Percentiles rank a stretch among this genome's conserved stretches.
phyloP scores from a whole-genome alignment of 2,113 vertebrate species.

The Mustela lutreola region DNA sequence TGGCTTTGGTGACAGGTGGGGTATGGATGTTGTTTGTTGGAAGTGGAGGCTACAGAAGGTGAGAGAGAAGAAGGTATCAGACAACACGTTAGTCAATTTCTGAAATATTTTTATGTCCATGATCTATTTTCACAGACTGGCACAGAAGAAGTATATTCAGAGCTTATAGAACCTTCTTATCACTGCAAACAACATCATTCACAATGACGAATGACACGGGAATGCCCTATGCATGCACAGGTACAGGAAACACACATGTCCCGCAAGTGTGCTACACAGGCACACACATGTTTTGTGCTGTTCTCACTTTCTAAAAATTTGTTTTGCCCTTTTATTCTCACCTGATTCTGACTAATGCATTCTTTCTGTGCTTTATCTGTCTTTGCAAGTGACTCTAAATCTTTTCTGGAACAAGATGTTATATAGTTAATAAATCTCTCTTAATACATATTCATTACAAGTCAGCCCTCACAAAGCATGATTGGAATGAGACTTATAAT shows the following conservation, averaged over 20 bases:
- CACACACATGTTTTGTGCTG: not conserved
- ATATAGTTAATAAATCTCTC: not conserved
- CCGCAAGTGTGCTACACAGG: not conserved
- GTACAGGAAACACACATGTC: not conserved
- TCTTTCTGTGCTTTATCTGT: not conserved
- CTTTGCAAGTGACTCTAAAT: not conserved
- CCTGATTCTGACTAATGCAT: not conserved
- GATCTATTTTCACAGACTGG: not conserved
- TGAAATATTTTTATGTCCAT: not conserved
- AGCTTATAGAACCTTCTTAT: not conserved
- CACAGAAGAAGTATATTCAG: not conserved
- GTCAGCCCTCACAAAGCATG: constrained; percentile 37
- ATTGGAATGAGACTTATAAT: not conserved
- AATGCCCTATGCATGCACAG: too few relatives aligned
- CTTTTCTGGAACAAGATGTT: constrained; percentile 28
- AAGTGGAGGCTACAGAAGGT: not conserved
- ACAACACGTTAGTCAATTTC: not conserved
- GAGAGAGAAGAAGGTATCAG: not conserved
- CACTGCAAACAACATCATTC: not conserved
- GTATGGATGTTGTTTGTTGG: not conserved
- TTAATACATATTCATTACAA: constrained; percentile 5
- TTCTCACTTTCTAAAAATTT: not conserved
- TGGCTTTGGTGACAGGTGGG: not conserved
- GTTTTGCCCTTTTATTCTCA: not conserved
- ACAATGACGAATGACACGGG: not conserved